These are phyloP conservation scores for Tetanocera ferruginea DNA, from an alignment of 2,888 invertebrate species.

Conservation along the genomic window DNA sequence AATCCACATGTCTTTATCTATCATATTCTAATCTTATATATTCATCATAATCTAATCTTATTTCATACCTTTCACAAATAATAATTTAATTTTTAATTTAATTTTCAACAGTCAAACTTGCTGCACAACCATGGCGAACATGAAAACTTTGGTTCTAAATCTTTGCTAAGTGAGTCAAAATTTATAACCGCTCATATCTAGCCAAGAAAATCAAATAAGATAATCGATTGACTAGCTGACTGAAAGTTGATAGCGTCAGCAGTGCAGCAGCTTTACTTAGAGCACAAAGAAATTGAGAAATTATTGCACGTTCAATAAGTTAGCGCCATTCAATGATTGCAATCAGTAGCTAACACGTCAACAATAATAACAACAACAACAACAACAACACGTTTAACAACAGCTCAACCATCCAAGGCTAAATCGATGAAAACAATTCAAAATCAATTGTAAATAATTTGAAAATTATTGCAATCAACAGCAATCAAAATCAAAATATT, in stretches of 20 bases:
- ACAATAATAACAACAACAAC: conserved; percentile 3
- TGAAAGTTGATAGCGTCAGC: not conserved
- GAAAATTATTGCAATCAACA: conserved; percentile 42
- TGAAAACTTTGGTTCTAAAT: too few species aligned
- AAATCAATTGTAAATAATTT: conserved; percentile 38
- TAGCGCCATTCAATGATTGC: conserved; percentile 37
- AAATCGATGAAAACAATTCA: conserved; percentile 20
- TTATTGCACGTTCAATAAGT: conserved; percentile 33
- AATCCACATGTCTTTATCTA: too few species aligned
- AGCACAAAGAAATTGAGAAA: conserved; percentile 21
- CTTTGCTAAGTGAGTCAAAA: too few species aligned
- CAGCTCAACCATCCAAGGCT: not conserved
- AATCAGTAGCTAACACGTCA: conserved; percentile 21
- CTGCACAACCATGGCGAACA: too few species aligned
- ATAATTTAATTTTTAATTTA: too few species aligned
- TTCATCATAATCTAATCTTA: too few species aligned
- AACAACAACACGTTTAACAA: not conserved
- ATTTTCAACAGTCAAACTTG: too few species aligned
- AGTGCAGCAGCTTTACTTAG: not conserved
- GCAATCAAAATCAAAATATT: conserved; percentile 40
- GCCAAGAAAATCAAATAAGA: too few species aligned
- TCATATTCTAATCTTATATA: too few species aligned
- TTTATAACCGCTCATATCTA: too few species aligned
- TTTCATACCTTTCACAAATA: too few species aligned
- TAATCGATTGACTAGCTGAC: not conserved